A percentile compares a stretch with the other conserved stretches of the same genome.
phyloP scores from a whole-genome alignment of 2,113 vertebrate genomes.

The Petaurus breviceps region DNA sequence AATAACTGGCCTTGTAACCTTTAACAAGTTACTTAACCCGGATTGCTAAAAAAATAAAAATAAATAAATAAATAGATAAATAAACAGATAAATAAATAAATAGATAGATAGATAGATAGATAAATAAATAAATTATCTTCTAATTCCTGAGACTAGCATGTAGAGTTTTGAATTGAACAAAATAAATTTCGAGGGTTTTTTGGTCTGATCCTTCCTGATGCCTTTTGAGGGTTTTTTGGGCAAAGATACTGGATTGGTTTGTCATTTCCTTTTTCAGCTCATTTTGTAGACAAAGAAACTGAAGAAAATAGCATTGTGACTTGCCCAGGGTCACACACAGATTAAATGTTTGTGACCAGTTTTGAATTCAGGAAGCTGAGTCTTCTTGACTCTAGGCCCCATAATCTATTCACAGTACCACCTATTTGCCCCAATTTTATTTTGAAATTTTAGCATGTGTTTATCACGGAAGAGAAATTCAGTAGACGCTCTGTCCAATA shows the following conservation, averaged over 20 bases:
- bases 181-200: neutral
- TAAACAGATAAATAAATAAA: too few species aligned
- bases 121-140: neutral
- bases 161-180: neutral
- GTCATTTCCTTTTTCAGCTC: neutral
- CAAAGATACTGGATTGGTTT: neutral
- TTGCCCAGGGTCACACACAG: neutral
- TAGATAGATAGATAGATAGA: too few species aligned
- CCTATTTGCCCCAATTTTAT: neutral
- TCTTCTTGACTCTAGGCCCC: neutral
- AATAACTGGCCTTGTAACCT: too few species aligned
- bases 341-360: neutral
- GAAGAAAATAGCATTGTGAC: neutral
- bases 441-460: neutral
- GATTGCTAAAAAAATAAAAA: too few species aligned
- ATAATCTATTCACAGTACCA: neutral
- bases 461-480: neutral
- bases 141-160: neutral
- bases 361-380: neutral
- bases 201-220: neutral
- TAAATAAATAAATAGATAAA: too few species aligned
- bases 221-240: neutral
- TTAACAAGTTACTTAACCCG: too few species aligned
- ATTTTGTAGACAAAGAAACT: neutral
- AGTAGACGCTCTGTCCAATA: neutral